A percentile compares a stretch with the other conserved stretches of the same genome.
Evolutionary conservation across 2,888 invertebrate species (phyloP).

Genomic region (Drosophila neoperkinsi): DNA sequence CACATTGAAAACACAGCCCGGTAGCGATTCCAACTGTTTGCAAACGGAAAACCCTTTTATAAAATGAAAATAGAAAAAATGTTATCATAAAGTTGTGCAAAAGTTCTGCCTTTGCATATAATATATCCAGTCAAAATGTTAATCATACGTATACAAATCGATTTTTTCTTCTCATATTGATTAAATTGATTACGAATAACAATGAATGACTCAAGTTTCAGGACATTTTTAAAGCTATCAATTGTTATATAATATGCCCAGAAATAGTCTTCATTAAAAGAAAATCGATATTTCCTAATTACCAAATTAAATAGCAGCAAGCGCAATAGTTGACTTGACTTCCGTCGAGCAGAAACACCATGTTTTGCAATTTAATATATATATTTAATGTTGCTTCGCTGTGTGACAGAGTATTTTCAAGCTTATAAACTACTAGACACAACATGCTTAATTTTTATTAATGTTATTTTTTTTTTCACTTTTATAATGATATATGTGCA

Average conservation of each 20-base stretch:
- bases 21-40: not conserved
- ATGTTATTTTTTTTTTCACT: slow-evolving; percentile 18
- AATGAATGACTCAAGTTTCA: not conserved
- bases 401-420: not conserved
- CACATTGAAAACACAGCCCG: slow-evolving; percentile 7
- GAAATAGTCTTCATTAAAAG: not conserved
- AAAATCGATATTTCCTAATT: not conserved
- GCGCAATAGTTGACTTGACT: not conserved
- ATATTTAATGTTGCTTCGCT: not conserved
- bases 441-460: not conserved
- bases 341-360: not conserved
- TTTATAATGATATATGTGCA: slow-evolving; percentile 61
- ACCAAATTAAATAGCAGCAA: not conserved
- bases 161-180: not conserved
- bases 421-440: not conserved
- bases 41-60: not conserved
- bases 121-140: not conserved
- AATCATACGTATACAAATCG: not conserved
- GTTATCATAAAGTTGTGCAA: not conserved
- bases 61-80: not conserved
- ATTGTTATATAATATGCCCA: not conserved
- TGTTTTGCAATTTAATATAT: not conserved
- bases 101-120: not conserved
- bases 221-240: not conserved
- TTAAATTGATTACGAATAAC: not conserved